phyloP scores from a whole-genome alignment of 2,113 vertebrate genomes.

The Myotis lucifugus region DNA sequence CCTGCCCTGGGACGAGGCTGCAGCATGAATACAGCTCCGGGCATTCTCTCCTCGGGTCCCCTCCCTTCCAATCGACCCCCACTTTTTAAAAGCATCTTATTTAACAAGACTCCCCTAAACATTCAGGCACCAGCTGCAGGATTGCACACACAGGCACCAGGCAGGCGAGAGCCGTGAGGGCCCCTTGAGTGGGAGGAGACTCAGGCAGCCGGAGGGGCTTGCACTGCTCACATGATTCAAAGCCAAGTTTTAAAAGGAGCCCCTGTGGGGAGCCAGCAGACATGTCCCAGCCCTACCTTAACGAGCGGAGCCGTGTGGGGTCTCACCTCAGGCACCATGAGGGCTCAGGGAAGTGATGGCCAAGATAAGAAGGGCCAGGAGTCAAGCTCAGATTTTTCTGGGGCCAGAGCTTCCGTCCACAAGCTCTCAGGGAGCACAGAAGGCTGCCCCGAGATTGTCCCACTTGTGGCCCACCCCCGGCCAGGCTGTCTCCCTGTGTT shows the following conservation, averaged over 20 bases:
- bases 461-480: not conserved
- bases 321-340: not conserved
- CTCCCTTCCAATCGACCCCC: not conserved
- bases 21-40: not conserved
- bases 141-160: not conserved
- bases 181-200: too few species aligned
- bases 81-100: not conserved
- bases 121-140: too few species aligned
- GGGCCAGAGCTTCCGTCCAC: not conserved
- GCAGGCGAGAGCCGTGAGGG: too few species aligned
- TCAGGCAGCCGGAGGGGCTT: not conserved
- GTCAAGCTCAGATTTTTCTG: not conserved
- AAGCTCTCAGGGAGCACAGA: not conserved
- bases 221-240: not conserved
- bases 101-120: not conserved
- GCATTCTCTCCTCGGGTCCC: not conserved
- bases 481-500: not conserved
- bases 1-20: not conserved
- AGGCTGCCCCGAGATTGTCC: not conserved
- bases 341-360: not conserved
- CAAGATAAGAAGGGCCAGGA: not conserved
- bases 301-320: not conserved
- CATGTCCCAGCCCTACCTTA: not conserved
- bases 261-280: not conserved
- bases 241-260: not conserved